A percentile compares a stretch with the other conserved stretches of the same genome.
These are phyloP conservation scores for Nephila pilipes DNA, from an alignment of 1,140 invertebrate genomes.

Conservation along the genomic window DNA sequence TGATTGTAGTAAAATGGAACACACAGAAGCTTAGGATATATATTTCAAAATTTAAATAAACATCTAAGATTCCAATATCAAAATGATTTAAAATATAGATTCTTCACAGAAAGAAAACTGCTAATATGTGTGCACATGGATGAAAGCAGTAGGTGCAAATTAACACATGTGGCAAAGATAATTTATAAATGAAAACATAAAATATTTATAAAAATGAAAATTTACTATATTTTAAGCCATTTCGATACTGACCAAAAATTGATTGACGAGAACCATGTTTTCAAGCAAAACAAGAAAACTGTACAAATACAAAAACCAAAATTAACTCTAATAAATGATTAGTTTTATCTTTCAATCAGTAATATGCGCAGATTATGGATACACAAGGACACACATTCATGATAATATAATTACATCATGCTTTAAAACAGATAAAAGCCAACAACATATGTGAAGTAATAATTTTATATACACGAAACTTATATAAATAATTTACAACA, in stretches of 20 bases:
- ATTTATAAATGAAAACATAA: not conserved
- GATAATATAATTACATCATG: not conserved
- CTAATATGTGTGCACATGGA: not conserved
- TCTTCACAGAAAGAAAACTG: too few species aligned
- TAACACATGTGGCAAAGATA: not conserved
- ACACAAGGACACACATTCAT: not conserved
- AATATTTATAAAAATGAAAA: not conserved
- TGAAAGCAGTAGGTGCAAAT: not conserved
- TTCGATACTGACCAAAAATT: not conserved
- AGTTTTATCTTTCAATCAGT: not conserved
- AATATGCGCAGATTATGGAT: not conserved
- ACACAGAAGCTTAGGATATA: not conserved
- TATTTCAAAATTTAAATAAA: not conserved
- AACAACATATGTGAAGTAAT: not conserved
- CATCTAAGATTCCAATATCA: not conserved
- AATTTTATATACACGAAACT: not conserved
- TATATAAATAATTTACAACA: constrained; percentile 8
- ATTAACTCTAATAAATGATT: not conserved
- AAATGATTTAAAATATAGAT: not conserved
- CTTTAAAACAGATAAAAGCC: not conserved
- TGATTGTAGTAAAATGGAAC: not conserved
- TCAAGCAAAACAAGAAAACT: not conserved
- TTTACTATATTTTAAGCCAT: not conserved
- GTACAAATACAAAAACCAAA: not conserved
- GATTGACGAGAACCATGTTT: not conserved